Percentiles rank a stretch among this genome's conserved stretches.
phyloP scores from a whole-genome alignment of 2,888 invertebrate genomes.

The Tyria jacobaeae region DNA sequence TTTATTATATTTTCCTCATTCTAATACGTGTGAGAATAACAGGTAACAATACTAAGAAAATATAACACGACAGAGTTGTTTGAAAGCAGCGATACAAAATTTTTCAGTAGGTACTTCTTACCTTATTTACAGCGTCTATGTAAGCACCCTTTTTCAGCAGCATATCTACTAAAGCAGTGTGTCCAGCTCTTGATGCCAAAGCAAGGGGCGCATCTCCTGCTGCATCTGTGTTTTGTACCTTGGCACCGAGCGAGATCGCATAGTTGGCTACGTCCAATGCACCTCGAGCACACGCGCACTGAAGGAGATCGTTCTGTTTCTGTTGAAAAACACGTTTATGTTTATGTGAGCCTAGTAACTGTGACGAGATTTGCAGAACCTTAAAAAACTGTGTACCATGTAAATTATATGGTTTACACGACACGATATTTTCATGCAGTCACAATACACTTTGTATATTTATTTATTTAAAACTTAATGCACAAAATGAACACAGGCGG shows the following conservation, averaged over 20 bases:
- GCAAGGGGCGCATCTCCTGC: constrained; percentile 92
- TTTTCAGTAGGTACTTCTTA: constrained; percentile 60
- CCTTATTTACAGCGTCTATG: constrained; percentile 90
- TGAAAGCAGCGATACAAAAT: background rate
- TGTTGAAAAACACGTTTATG: constrained; percentile 57
- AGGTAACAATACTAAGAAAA: constrained; percentile 18
- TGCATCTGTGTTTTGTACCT: constrained; percentile 88
- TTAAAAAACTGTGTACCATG: too few relatives aligned
- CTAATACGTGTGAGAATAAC: background rate
- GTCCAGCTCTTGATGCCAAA: constrained; percentile 91
- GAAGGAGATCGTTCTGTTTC: constrained; percentile 91
- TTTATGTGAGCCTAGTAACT: constrained; percentile 37
- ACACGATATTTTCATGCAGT: too few relatives aligned
- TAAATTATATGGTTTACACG: too few relatives aligned
- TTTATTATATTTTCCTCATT: too few relatives aligned
- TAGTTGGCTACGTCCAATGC: constrained; percentile 80
- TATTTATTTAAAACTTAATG: too few relatives aligned
- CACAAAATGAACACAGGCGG: too few relatives aligned
- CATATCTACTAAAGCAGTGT: constrained; percentile 88
- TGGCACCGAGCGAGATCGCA: constrained; percentile 88
- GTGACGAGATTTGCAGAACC: too few relatives aligned
- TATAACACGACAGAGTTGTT: constrained; percentile 7
- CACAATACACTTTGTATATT: too few relatives aligned
- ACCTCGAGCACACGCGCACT: constrained; percentile 92
- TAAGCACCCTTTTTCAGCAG: constrained; percentile 90